Percentiles rank a stretch among this genome's conserved stretches.
phyloP scores from a whole-genome alignment of 1,140 invertebrate species.

The Psix sp. region DNA sequence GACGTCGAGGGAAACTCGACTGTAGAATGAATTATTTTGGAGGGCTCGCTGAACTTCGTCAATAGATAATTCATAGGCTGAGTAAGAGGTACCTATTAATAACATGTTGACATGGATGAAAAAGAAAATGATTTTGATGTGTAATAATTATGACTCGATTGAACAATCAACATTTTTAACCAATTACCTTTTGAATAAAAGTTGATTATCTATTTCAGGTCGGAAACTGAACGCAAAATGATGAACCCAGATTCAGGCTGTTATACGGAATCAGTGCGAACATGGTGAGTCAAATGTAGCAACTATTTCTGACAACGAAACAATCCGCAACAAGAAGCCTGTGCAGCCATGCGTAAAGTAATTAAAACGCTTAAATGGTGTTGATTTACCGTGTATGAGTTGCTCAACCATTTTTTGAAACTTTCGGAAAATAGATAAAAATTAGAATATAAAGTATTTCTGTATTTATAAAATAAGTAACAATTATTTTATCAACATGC shows the following conservation, averaged over 20 bases:
- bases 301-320: slow-evolving; percentile 19
- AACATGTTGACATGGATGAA: slow-evolving; percentile 32
- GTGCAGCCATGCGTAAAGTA: slow-evolving; percentile 14
- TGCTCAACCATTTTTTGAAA: background rate
- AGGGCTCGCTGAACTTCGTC: slow-evolving; percentile 43
- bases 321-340: background rate
- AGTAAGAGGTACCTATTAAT: slow-evolving; percentile 44
- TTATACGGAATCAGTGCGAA: slow-evolving; percentile 73
- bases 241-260: slow-evolving; percentile 73
- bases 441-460: no score
- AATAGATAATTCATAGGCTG: slow-evolving; percentile 52
- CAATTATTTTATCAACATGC: no score
- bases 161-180: slow-evolving; percentile 19
- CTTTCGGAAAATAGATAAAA: background rate
- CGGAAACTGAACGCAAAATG: slow-evolving; percentile 75
- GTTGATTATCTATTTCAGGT: slow-evolving; percentile 67
- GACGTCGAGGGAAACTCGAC: slow-evolving; percentile 35
- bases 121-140: slow-evolving; percentile 3
- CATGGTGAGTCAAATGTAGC: slow-evolving; percentile 70
- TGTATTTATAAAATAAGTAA: background rate
- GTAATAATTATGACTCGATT: slow-evolving; percentile 1
- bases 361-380: slow-evolving; percentile 15
- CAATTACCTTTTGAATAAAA: slow-evolving; percentile 20
- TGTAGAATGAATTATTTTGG: slow-evolving; percentile 46
- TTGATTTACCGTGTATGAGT: slow-evolving; percentile 1